Percentiles rank a stretch among this genome's conserved stretches.
These are phyloP conservation scores for Nylanderia fulva DNA, from an alignment of 1,140 invertebrate species.

Conservation along the genomic window DNA sequence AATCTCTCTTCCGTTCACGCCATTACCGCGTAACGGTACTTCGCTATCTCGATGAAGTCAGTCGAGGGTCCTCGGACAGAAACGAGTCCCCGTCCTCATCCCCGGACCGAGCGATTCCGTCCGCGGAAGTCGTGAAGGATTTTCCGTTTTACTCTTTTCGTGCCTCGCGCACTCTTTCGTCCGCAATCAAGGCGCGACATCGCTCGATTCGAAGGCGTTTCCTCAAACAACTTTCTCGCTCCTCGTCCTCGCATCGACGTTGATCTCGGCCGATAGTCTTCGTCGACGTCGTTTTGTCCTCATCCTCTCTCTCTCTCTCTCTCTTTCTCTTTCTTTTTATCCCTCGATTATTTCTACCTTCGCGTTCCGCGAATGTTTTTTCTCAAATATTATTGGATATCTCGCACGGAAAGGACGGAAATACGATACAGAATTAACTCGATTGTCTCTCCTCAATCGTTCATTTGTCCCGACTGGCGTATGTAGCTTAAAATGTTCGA, in stretches of 20 bases:
- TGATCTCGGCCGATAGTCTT: slow-evolving; percentile 24
- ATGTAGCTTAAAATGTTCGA: slow-evolving; percentile 22
- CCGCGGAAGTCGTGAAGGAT: slow-evolving; percentile 17
- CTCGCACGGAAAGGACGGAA: slow-evolving; percentile 3
- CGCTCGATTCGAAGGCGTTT: slow-evolving; percentile 48
- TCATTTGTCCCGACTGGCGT: slow-evolving; percentile 10
- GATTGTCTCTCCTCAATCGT: slow-evolving; percentile 39
- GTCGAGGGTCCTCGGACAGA: slow-evolving; percentile 58
- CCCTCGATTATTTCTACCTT: slow-evolving; percentile 16
- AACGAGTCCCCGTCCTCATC: slow-evolving; percentile 52
- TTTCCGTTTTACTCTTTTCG: slow-evolving; percentile 31
- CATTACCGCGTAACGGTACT: slow-evolving; percentile 68
- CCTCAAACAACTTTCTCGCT: slow-evolving; percentile 43
- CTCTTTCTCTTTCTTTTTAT: too few species aligned
- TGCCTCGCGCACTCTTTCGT: slow-evolving; percentile 29
- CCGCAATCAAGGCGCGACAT: slow-evolving; percentile 47
- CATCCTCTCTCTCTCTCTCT: too few species aligned
- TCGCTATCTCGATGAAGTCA: slow-evolving; percentile 66
- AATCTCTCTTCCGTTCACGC: slow-evolving; percentile 70
- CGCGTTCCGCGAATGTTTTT: background rate
- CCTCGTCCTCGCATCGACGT: slow-evolving; percentile 9
- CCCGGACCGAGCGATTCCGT: background rate
- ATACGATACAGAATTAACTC: slow-evolving; percentile 33
- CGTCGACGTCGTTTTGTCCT: background rate
- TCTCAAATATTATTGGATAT: slow-evolving; percentile 30